Conservation (phyloP, 2,888 invertebrate species). For the Dysmachus trigonus region DNA sequence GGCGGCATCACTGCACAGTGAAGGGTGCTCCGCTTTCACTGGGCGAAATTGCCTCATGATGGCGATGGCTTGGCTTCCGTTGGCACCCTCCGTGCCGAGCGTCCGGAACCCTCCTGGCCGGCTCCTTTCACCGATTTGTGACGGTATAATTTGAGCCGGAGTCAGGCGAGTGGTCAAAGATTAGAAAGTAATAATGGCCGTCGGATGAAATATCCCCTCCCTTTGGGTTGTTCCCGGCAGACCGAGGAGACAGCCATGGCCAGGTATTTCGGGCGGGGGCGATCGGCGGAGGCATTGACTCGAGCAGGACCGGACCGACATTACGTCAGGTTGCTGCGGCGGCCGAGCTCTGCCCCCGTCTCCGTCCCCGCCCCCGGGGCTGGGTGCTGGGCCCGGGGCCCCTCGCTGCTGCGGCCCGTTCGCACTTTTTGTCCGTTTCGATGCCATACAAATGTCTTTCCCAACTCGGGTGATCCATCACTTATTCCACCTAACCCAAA, state of each 20-base stretch:
- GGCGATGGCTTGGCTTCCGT: conserved; percentile 2
- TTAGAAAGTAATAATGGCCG: conserved; percentile 54
- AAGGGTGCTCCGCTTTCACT: neutral
- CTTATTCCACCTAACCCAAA: conserved; percentile 47
- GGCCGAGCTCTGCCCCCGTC: neutral
- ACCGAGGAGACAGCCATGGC: neutral
- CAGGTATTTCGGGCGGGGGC: neutral
- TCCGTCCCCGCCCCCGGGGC: neutral
- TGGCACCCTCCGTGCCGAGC: neutral
- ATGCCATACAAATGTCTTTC: conserved; percentile 53
- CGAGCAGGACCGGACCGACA: neutral
- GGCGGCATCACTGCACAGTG: neutral
- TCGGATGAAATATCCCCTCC: conserved; percentile 48
- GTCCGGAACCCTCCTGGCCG: neutral
- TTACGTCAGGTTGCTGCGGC: neutral
- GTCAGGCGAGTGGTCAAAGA: conserved; percentile 52
- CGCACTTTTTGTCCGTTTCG: conserved; percentile 40
- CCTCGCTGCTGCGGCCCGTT: conserved; percentile 11
- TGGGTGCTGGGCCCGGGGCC: neutral
- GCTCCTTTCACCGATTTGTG: conserved; percentile 27
- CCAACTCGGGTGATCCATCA: conserved; percentile 52
- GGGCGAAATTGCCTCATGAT: conserved; percentile 15
- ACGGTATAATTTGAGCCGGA: conserved; percentile 36
- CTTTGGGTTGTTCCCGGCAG: conserved; percentile 31
- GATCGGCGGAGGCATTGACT: neutral